Base-by-base conservation (phyloP, 1,140 invertebrate species). In the Tetranychus urticae region DNA sequence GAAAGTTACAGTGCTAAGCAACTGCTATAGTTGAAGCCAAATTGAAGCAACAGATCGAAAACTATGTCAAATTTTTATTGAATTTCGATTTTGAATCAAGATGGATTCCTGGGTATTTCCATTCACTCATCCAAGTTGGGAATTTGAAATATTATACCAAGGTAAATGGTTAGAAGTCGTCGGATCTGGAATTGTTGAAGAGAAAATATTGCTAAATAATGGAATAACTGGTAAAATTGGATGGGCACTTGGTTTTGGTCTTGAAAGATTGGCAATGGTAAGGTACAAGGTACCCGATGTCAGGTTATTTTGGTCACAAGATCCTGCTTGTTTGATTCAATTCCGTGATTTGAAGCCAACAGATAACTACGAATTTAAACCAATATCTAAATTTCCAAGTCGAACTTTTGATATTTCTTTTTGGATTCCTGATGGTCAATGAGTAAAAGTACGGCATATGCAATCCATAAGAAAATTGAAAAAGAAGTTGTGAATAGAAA, bases 81-180 rank as follows among this genome's bases (percentile, higher is more conserved):
- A 59, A 55, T 14, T 23, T 46, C 79, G 77, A 77, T 61, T 63
- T 77, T 6, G 68, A 78, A 67, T 74, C 67, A 55, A 72, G 77
- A 58, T 85, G 87, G 88, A 80, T 91, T 7, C 82, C 90, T 61
- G 80, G 86, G 6, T 90, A 90, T 72, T 99, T 99, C 69, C 96
- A 96, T 99, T 99, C 67, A 99, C 96, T 1, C 90, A 97, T 76
- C 96, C 96, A 1, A 97, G 93, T 0, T 99, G 87, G 86, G 96
- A 99, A 71, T 69, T 99, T 47, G 94, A 99, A 77, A 81, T 99
- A 14, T 82, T 80, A 61, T 82, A 82, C 67, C 79, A 89, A 66
- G 81, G 80, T 64, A 75, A 86, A 55, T 99, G 94, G 94, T 68
- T 97, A 60, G 96, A 99, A 77, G 75, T 97, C 8, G 76, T 99